Conservation (phyloP, 2,888 invertebrate genomes). For the Cataglyphis cursor region DNA sequence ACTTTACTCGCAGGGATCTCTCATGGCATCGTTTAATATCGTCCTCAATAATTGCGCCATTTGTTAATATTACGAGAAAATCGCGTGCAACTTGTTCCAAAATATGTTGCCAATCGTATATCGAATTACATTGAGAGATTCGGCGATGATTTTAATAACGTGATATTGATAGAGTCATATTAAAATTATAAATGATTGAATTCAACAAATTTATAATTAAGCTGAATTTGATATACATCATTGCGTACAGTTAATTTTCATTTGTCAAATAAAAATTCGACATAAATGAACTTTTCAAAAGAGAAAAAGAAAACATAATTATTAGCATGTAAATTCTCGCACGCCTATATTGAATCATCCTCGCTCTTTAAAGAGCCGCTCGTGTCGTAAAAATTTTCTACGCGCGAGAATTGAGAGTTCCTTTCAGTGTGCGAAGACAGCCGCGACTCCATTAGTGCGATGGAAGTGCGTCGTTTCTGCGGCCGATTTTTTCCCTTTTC, state of each 20-base stretch:
- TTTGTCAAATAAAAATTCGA: not conserved
- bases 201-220: conserved; percentile 24
- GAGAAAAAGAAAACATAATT: not conserved
- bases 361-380: conserved; percentile 12
- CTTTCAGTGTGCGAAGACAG: conserved; percentile 45
- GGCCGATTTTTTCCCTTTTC: conserved; percentile 53
- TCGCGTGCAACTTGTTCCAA: not conserved
- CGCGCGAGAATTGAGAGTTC: conserved; percentile 44
- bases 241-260: not conserved
- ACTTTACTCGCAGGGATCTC: conserved; percentile 37
- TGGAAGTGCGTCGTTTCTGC: conserved; percentile 46
- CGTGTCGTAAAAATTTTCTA: conserved; percentile 27
- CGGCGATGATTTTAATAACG: not conserved
- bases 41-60: not conserved
- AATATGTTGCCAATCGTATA: conserved; percentile 2
- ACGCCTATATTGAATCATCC: conserved; percentile 13
- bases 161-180: not conserved
- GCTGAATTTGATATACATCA: not conserved
- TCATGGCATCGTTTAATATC: conserved; percentile 6
- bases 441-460: conserved; percentile 50
- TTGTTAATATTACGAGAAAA: not conserved
- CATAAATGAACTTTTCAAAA: not conserved
- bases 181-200: conserved; percentile 24
- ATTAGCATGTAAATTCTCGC: not conserved
- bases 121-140: not conserved